phyloP scores from a whole-genome alignment of 1,140 invertebrate genomes.

The Anastrepha ludens region DNA sequence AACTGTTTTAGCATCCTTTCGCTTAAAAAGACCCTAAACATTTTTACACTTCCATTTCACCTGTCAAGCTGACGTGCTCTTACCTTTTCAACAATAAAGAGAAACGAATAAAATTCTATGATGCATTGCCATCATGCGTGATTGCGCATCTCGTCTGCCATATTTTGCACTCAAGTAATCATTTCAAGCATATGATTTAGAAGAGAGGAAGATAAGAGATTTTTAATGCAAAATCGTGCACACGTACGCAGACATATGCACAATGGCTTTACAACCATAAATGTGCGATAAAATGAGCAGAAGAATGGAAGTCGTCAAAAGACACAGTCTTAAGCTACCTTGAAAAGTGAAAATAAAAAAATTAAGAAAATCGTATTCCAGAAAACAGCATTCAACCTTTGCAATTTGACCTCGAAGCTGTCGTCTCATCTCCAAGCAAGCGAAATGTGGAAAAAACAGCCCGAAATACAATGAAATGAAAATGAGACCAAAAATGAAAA shows the following conservation, averaged over 20 bases:
- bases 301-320: not conserved
- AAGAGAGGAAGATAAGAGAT: not conserved
- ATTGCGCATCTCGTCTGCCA: not conserved
- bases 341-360: not conserved
- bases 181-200: not conserved
- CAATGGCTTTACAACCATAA: not conserved
- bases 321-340: not conserved
- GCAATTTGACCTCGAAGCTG: constrained; percentile 19
- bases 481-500: not conserved
- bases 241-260: not conserved
- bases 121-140: constrained; percentile 33
- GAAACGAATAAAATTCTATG: not conserved
- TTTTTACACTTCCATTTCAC: too few relatives aligned
- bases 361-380: constrained; percentile 13
- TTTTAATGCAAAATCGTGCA: not conserved
- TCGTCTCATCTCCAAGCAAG: not conserved
- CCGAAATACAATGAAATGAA: constrained; percentile 15
- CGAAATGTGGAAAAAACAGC: not conserved
- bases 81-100: too few relatives aligned
- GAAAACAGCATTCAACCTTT: not conserved
- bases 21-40: too few relatives aligned
- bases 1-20: too few relatives aligned
- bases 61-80: too few relatives aligned
- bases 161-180: constrained; percentile 46
- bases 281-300: not conserved